phyloP scores from a whole-genome alignment of 2,888 invertebrate species.

The Lamellibrachia satsuma region DNA sequence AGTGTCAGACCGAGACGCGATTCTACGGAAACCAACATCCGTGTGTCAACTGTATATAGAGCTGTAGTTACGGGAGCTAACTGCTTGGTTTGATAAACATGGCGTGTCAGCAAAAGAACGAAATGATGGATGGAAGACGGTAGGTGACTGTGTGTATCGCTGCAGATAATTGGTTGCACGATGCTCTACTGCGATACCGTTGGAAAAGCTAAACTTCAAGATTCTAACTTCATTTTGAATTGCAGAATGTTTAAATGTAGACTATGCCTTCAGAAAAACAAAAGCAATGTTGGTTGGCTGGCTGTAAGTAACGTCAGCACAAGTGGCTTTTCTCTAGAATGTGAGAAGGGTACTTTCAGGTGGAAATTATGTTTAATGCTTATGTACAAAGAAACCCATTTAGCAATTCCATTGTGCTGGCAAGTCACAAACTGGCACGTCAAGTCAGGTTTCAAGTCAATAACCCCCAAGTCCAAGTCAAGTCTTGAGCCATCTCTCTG shows the following conservation, averaged over 20 bases:
- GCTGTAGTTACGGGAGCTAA: conserved; percentile 75
- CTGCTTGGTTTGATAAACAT: conserved; percentile 53
- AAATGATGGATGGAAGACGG: conserved; percentile 37
- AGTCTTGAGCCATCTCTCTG: too few relatives aligned
- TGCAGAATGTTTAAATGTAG: not conserved
- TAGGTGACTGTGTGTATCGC: not conserved
- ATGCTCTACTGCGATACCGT: not conserved
- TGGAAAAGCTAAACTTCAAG: not conserved
- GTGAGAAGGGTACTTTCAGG: not conserved
- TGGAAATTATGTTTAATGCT: not conserved
- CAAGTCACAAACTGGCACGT: too few relatives aligned
- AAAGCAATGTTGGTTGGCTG: too few relatives aligned
- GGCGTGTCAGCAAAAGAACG: conserved; percentile 40
- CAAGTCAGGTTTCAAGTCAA: too few relatives aligned
- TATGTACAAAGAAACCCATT: not conserved
- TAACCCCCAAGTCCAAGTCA: too few relatives aligned
- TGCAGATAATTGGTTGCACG: not conserved
- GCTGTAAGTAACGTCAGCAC: not conserved
- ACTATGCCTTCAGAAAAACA: not conserved
- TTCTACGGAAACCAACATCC: not conserved
- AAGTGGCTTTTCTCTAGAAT: not conserved
- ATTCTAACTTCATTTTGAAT: not conserved
- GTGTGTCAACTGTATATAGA: not conserved
- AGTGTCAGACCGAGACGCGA: not conserved
- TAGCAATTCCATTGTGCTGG: too few relatives aligned